phyloP scores from a whole-genome alignment of 2,113 vertebrate genomes.

The Ictidomys tridecemlineatus region DNA sequence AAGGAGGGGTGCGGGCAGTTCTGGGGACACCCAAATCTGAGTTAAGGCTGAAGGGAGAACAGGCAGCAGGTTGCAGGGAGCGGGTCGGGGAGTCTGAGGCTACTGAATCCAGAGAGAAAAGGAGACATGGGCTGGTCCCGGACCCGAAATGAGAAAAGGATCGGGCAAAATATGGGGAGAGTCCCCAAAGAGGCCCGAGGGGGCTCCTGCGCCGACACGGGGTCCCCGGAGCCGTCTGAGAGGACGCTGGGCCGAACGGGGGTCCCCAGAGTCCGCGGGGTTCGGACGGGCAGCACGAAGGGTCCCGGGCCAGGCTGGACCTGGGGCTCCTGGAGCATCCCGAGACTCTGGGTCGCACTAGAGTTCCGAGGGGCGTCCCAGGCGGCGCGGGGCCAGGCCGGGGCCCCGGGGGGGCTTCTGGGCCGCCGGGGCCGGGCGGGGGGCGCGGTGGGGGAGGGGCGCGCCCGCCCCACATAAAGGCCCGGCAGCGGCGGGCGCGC shows the following conservation, averaged over 20 bases:
- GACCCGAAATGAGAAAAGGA: too few relatives aligned
- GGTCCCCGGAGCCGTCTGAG: background rate
- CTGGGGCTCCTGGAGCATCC: too few relatives aligned
- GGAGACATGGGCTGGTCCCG: background rate
- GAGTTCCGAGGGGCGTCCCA: background rate
- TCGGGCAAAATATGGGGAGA: background rate
- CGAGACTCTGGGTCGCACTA: background rate
- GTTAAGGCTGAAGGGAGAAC: background rate
- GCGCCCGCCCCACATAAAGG: conserved; percentile 65
- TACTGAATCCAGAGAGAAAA: background rate
- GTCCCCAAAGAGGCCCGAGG: background rate
- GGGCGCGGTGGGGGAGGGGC: conserved; percentile 67
- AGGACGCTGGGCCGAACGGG: background rate
- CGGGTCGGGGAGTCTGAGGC: background rate
- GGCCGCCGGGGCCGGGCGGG: background rate
- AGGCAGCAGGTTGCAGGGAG: background rate
- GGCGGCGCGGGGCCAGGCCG: background rate
- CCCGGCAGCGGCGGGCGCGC: conserved; percentile 44
- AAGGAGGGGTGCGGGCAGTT: background rate
- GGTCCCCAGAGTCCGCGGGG: background rate
- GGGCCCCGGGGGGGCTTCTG: background rate
- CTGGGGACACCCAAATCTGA: background rate
- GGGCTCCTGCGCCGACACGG: background rate
- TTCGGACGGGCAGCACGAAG: background rate
- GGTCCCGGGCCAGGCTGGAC: background rate